Evolutionary conservation across 2,888 invertebrate species (phyloP), one percentile per base, ranked within the genome.

Genomic region (Escarpia spicata): DNA sequence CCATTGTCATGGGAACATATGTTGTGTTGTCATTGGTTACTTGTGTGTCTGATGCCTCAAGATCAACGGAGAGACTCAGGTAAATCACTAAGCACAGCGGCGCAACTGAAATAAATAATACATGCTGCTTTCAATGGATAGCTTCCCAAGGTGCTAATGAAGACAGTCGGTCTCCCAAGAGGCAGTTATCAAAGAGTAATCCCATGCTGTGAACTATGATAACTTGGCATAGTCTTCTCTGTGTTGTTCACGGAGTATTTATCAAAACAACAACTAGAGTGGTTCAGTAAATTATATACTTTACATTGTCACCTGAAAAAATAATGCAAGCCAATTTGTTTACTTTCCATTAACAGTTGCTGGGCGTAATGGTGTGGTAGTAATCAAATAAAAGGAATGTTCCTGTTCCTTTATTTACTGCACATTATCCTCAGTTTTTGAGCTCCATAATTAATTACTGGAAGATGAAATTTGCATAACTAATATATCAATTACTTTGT

Each of bases 41-140:
- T 75, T 75, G 75, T 75, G 19, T 75, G 75, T 19, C 26, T 75
- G 75, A 75, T 15, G 75, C 15, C 6, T 75, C 26, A 26, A 75
- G n/a, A n/a, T 75, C 75, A 26, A 75, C 75, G 26, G 75, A 75
- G 19, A 75, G 75, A 75, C 75, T 75, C 6, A 75, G 75, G 19
- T 75, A 75, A 26, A 75, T 75, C 75, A 75, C 75, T 4, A 75
- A 15, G 75, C 75, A 4, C 26, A 75, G 75, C 26, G 75, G 93
- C 8, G 92, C 92, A 91, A 92, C 93, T 93, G 93, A 43, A 92
- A 92, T 37, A 60, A 58, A 92, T 91, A 31, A 91, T 91, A 26
- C 44, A 43, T 19, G 37, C 8, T 8, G 26, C 2, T 75, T 26
- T 26, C 75, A 75, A n/a, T 26, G 19, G 75, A 26, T 26, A 75